Evolutionary conservation across 2,888 invertebrate species (phyloP), one percentile per base, ranked within the genome.

Genomic region (Torymus aiolomorphi): DNA sequence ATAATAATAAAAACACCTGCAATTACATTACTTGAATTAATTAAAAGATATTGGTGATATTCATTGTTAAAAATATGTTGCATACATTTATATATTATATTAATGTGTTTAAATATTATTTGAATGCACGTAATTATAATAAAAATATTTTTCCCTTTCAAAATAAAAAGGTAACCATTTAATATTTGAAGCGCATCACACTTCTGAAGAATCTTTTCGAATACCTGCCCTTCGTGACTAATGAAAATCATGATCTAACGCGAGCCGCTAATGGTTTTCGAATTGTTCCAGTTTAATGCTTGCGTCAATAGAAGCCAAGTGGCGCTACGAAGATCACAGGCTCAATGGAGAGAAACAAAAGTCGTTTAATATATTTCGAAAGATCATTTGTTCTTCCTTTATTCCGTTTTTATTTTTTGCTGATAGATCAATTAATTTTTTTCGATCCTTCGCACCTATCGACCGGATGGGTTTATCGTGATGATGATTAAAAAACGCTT

Each of bases 181-280:
- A 31, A 31, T 31, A 31, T 31, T 8, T 31, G 31, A 31, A 31
- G 31, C 31, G 31, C 31, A 31, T 31, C 31, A 31, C 31, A 31
- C 31, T 31, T 31, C 2, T 31, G 31, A 31, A 31, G 31, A 31
- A 31, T 31, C 42, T n/a, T 4, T 14, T 62, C 31, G 16, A 18
- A 54, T 72, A 72, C 31, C 63, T 31, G 20, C 61, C 31, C 31
- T 42, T 70, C 62, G 16, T 65, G 74, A 75, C 66, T 65, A 77
- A 71, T 24, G 63, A 77, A 71, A 77, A 51, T 2, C 13, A 24
- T 4, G 66, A 66, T 75, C 66, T 75, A 75, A 75, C 74, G 59
- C 18, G 31, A 75, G 74, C 74, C 74, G 74, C 74, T 75, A 75
- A 75, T 75, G 74, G 74, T 75, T 66, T 75, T 59, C 66, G 74